A percentile compares a stretch with the other conserved stretches of the same genome.
Conservation (phyloP, 1,140 invertebrate genomes). For the Tetramorium alpestre region DNA sequence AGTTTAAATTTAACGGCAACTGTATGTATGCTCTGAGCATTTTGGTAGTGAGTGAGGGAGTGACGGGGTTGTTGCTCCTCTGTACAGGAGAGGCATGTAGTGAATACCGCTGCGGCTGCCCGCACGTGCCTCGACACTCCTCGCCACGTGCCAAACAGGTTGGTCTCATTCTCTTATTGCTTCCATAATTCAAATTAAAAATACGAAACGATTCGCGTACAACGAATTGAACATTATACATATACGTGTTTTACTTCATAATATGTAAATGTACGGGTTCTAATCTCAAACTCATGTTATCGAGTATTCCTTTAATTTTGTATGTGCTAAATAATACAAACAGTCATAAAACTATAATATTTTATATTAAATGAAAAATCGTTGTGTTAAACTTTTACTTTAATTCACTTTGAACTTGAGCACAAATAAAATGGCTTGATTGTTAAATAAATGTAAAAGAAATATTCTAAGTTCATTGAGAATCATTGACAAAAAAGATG, state of each 20-base stretch:
- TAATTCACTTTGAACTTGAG: neutral
- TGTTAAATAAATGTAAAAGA: neutral
- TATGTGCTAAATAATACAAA: neutral
- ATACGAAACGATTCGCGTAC: conserved; percentile 13
- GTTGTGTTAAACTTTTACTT: neutral
- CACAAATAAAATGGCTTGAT: neutral
- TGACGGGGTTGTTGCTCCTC: conserved; percentile 80
- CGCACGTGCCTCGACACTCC: conserved; percentile 84
- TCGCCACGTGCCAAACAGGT: conserved; percentile 84
- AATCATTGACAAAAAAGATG: neutral
- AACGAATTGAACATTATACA: neutral
- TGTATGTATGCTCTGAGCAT: conserved; percentile 63
- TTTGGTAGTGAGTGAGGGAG: conserved; percentile 83
- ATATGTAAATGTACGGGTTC: neutral
- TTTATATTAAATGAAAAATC: neutral
- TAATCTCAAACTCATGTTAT: neutral
- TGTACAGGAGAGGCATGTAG: conserved; percentile 86
- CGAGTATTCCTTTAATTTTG: conserved; percentile 21
- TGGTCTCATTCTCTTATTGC: conserved; percentile 78
- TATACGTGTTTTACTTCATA: neutral
- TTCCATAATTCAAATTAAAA: conserved; percentile 44
- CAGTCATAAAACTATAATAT: neutral
- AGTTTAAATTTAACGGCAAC: neutral
- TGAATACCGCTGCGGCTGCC: conserved; percentile 81
- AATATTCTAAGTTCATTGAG: neutral